phyloP scores from a whole-genome alignment of 2,888 invertebrate genomes.

The Diplazon laetatorius region DNA sequence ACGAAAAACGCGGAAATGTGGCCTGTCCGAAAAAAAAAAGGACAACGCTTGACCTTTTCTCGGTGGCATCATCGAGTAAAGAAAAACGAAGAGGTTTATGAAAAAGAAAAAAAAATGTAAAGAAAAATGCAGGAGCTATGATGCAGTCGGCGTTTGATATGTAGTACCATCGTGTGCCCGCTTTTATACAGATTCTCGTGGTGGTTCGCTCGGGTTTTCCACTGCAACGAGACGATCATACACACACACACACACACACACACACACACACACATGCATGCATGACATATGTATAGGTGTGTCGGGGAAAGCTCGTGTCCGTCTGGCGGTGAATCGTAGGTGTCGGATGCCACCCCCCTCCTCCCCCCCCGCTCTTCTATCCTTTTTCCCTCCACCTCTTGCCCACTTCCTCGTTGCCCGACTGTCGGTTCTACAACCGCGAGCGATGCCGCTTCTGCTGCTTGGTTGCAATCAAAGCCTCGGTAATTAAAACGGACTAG shows the following conservation, averaged over 20 bases:
- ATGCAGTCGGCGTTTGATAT: background rate
- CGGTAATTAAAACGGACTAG: conserved; percentile 68
- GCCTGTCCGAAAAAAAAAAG: background rate
- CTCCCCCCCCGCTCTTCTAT: conserved; percentile 5
- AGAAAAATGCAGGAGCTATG: background rate
- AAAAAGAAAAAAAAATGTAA: background rate
- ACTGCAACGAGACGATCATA: conserved; percentile 3
- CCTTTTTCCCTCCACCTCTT: background rate
- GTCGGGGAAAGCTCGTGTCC: conserved; percentile 8
- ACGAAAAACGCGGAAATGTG: no score
- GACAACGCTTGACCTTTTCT: background rate
- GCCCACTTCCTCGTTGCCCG: conserved; percentile 8
- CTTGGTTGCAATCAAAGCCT: conserved; percentile 68
- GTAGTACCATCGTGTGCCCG: background rate
- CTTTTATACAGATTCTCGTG: background rate
- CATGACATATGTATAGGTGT: no score
- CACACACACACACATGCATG: no score
- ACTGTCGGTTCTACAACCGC: background rate
- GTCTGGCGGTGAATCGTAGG: conserved; percentile 33
- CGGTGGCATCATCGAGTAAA: background rate
- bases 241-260: no score
- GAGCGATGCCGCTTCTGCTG: conserved; percentile 39
- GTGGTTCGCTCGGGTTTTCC: conserved; percentile 17
- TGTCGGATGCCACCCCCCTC: conserved; percentile 6
- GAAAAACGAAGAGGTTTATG: background rate